Evolutionary conservation across 2,113 vertebrate species (phyloP), one percentile per base, ranked within the genome.

Genomic region (Etheostoma cragini): DNA sequence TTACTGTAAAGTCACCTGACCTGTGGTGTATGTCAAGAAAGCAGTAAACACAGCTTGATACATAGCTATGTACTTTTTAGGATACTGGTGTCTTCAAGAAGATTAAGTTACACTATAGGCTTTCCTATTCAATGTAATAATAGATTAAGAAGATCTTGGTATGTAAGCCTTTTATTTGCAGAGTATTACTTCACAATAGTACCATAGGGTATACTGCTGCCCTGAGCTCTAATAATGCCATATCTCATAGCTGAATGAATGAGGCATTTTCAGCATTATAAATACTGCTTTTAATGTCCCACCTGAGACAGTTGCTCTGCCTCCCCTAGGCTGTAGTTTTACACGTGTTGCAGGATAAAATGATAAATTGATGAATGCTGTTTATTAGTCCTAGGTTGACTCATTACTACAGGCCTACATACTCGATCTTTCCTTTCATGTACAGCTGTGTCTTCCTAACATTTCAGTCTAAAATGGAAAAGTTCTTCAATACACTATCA

Each of bases 271-370:
- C 89, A 88, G 84, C 70, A 83, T 81, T 88, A 92, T 93, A 87
- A 93, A 93, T 90, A 86, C 78, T 78, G 70, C 84, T 90, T 88
- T 91, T 88, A 92, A 87, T 85, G 75, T 87, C 81, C 67, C 87
- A 90, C 85, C 77, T 78, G 84, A 90, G 89, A 89, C 84, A 60
- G 53, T 66, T 85, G 80, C 68, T 87, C 71, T 74, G 47, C 33
- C 73, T 86, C 77, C 66, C 83, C 75, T 74, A 49, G 84, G 82
- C 86, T 81, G 30, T 81, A 88, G 84, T 90, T 82, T 79, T 83
- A 72, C 81, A 88, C 50, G 46, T 87, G 83, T 73, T 45, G 60
- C 63, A 12, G 2, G 84, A 85, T 88, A 85, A 87, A 84, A 86
- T 92, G 89, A 89, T 88, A 78, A 77, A 93, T 72, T 81, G 76